Conservation (phyloP, 2,113 vertebrate genomes). For the Tricholaema leucomelas region DNA sequence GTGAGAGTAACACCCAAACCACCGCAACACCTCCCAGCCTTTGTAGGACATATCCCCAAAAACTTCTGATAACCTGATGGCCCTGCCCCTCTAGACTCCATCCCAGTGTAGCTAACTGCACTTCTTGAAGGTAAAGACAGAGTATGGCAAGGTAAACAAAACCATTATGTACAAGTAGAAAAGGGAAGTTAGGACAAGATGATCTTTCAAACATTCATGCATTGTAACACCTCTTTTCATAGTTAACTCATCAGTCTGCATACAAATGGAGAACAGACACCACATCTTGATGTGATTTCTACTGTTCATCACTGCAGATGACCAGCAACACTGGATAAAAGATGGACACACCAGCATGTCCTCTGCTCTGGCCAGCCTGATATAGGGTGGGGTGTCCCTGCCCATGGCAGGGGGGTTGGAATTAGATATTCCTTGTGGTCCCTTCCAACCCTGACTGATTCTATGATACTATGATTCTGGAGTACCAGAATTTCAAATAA, state of each 20-base stretch:
- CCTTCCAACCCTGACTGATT: no score
- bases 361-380: background rate
- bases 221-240: background rate
- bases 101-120: background rate
- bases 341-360: background rate
- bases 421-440: no score
- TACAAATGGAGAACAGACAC: background rate
- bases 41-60: background rate
- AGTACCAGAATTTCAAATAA: background rate
- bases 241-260: background rate
- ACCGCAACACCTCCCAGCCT: background rate
- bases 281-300: background rate
- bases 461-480: no score
- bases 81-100: background rate
- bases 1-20: no score
- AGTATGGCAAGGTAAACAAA: background rate
- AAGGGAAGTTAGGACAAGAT: background rate
- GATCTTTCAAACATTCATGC: background rate
- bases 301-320: background rate
- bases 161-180: background rate
- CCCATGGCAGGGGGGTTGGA: no score
- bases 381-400: no score
- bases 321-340: background rate
- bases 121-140: background rate
- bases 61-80: background rate